Evolutionary conservation across 1,140 invertebrate species (phyloP).

Genomic region (Eueides isabella): DNA sequence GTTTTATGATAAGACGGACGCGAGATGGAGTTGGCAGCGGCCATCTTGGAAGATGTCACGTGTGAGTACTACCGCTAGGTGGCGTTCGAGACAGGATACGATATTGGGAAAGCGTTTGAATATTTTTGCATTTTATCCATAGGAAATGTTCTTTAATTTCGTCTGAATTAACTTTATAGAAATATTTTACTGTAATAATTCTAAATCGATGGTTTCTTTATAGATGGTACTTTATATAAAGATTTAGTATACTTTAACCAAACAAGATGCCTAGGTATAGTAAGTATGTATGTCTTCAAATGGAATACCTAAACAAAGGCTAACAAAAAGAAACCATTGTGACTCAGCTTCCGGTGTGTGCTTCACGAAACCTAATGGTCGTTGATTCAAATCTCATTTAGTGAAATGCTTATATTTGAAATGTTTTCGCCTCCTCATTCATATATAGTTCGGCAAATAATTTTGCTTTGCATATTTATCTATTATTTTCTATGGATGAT

Average conservation of each 20-base stretch:
- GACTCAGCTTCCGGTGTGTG: no score
- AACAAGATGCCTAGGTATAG: neutral
- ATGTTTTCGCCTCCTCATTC: no score
- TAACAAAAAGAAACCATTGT: no score
- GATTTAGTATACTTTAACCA: neutral
- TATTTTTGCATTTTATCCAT: constrained; percentile 67
- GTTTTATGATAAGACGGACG: constrained; percentile 35
- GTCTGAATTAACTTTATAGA: neutral
- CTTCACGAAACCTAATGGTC: no score
- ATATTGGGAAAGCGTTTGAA: constrained; percentile 60
- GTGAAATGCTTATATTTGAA: no score
- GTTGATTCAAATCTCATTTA: no score
- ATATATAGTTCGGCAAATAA: no score
- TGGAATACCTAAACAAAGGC: no score
- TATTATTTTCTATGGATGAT: no score
- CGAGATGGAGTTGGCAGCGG: constrained; percentile 48
- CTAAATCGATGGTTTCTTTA: neutral
- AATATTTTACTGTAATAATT: neutral
- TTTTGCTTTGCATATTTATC: no score
- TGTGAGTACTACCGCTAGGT: constrained; percentile 67
- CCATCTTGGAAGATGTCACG: constrained; percentile 67
- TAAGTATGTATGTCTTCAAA: no score
- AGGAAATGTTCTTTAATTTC: neutral
- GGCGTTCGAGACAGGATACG: constrained; percentile 68
- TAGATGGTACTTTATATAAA: neutral